phyloP scores from a whole-genome alignment of 1,140 invertebrate genomes.

The Papilio aristodemus region DNA sequence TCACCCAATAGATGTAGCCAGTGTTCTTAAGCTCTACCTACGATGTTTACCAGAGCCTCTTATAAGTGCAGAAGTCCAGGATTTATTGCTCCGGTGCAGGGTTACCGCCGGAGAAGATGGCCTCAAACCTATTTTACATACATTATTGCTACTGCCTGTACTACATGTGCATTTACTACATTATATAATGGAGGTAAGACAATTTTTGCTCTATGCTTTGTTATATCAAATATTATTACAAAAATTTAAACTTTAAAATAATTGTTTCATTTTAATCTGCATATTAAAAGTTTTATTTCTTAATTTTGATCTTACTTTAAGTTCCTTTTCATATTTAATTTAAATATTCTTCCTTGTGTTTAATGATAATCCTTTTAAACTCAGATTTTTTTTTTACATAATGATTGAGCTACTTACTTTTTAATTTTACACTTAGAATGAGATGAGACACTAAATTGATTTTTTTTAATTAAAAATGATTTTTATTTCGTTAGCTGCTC shows the following conservation, averaged over 20 bases:
- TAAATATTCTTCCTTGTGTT: too few relatives aligned
- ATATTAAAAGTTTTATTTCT: too few relatives aligned
- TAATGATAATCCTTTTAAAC: too few relatives aligned
- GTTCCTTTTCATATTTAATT: too few relatives aligned
- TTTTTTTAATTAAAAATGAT: background rate
- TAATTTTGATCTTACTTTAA: too few relatives aligned
- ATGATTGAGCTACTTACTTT: too few relatives aligned
- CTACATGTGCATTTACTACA: constrained; percentile 77
- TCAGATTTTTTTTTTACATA: too few relatives aligned
- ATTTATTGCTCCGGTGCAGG: constrained; percentile 87
- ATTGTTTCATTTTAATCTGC: too few relatives aligned
- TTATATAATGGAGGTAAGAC: constrained; percentile 78
- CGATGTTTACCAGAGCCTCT: constrained; percentile 90
- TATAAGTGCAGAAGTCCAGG: constrained; percentile 85
- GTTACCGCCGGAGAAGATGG: constrained; percentile 72
- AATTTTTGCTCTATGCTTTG: background rate
- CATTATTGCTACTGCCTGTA: constrained; percentile 72
- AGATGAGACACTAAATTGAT: background rate
- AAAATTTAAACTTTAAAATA: too few relatives aligned
- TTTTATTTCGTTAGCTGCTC: constrained; percentile 63
- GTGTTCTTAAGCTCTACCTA: constrained; percentile 91
- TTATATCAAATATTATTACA: too few relatives aligned
- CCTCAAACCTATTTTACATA: constrained; percentile 71
- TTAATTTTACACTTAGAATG: too few relatives aligned
- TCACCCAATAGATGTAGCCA: constrained; percentile 90